Base-by-base conservation (phyloP, 2,113 vertebrate species). In the Cromileptes altivelis region DNA sequence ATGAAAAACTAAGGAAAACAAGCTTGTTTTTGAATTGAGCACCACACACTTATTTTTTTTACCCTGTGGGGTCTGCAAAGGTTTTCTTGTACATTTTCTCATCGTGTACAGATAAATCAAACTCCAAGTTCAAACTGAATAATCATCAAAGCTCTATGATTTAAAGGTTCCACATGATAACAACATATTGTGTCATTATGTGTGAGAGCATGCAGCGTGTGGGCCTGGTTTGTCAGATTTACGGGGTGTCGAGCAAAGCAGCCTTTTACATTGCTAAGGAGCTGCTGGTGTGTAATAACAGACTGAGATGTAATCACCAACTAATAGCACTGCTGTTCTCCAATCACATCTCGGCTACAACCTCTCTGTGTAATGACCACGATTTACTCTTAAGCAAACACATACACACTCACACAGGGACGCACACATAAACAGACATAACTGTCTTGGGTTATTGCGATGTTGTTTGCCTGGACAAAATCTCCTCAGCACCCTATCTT, bases 201-300 rank as follows among this genome's bases (percentile, higher is more conserved):
- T 68, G 58, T 15, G 25, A 78, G 84, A 58, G 33, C 55, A 25
- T 23, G 68, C 61, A 47, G 52, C 53, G 45, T 86, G 78, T 57
- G 85, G 76, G 47, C 85, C 90, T 79, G 60, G 78, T 80, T 81
- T 64, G 84, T 72, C 86, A 88, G 88, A 93, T 93, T 94, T 89
- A 93, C 65, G 79, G 92, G 69, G 65, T 64, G 86, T 70, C 67
- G 27, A 76, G 78, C 30, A 10, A 65, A 40, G 21, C 65, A 17
- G 87, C 81, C 71, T 81, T 85, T 83, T 81, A 83, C 86, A 70
- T 65, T 30, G 79, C 73, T 61, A 70, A 84, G 69, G 78, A 88
- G 85, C 63, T 83, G 82, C 71, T 78, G 65, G 70, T 72, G 86
- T 88, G 85, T 69, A 89, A 86, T 86, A 90, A 88, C 84, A 86